phyloP scores from a whole-genome alignment of 2,888 invertebrate species.

The Entomobrya proxima region DNA sequence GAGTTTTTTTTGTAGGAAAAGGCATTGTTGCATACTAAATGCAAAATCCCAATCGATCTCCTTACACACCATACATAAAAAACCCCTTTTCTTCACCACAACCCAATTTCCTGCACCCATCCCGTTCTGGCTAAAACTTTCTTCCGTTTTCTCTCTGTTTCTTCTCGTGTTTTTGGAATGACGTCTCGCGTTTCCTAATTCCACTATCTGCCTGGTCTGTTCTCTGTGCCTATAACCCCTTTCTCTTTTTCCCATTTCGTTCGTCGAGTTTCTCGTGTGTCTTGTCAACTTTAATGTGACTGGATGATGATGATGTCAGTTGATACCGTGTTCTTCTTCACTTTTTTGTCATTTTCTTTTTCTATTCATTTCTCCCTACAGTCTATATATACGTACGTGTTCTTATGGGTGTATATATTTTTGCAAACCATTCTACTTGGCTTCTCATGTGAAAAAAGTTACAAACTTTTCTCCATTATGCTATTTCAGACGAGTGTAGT shows the following conservation, averaged over 20 bases:
- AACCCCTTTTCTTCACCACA: neutral
- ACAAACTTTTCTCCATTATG: too few species aligned
- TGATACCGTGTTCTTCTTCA: neutral
- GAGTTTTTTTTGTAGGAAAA: neutral
- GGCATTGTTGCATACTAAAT: conserved; percentile 20
- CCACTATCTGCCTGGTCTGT: too few species aligned
- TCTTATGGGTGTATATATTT: too few species aligned
- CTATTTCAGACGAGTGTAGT: too few species aligned
- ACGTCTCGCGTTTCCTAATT: neutral
- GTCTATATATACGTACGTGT: neutral
- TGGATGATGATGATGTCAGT: neutral
- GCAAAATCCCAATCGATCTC: conserved; percentile 38
- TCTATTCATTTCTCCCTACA: neutral
- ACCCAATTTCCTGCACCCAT: neutral
- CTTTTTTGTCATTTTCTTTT: too few species aligned
- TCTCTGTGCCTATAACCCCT: too few species aligned
- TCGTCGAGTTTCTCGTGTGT: neutral
- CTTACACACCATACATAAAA: neutral
- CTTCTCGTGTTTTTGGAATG: neutral
- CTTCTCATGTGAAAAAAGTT: too few species aligned
- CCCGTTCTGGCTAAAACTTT: neutral
- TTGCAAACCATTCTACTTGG: too few species aligned
- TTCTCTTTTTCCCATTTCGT: too few species aligned
- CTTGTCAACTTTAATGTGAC: neutral
- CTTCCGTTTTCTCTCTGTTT: neutral